Percentiles rank a stretch among this genome's conserved stretches.
These are phyloP conservation scores for Epizoanthus ramosus DNA, from an alignment of 92 coral and sea anemone genomes.

Conservation along the genomic window DNA sequence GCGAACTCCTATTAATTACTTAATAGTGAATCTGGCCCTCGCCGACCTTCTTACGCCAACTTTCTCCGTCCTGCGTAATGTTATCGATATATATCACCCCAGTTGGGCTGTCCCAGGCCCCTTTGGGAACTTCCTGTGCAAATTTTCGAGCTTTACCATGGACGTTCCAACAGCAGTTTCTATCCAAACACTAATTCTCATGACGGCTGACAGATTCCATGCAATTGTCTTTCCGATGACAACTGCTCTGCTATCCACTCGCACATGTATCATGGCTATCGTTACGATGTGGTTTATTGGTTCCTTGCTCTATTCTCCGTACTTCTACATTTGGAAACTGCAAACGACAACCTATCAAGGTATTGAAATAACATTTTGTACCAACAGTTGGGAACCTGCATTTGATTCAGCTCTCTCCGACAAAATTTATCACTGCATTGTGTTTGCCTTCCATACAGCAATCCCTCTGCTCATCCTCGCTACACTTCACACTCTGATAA, in stretches of 20 bases:
- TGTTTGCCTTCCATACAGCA: background rate
- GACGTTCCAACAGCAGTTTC: constrained; percentile 6
- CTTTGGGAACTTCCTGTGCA: constrained; percentile 28
- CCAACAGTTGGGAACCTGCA: background rate
- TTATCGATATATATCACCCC: constrained; percentile 3
- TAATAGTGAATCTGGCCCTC: constrained; percentile 25
- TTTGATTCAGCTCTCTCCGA: background rate
- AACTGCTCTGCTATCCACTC: background rate
- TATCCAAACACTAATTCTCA: constrained; percentile 16
- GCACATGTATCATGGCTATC: constrained; percentile 7
- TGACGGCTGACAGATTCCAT: constrained; percentile 23
- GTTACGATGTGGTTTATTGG: background rate
- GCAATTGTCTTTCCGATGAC: constrained; percentile 29
- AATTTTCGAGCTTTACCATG: constrained; percentile 12
- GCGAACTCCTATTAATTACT: constrained; percentile 15
- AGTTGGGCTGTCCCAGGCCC: constrained; percentile 23
- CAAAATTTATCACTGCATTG: background rate
- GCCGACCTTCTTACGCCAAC: constrained; percentile 17
- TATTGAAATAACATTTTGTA: background rate
- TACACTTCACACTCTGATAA: background rate
- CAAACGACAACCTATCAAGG: no score
- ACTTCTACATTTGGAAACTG: background rate
- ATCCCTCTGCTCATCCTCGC: background rate
- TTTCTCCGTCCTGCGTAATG: constrained; percentile 12
- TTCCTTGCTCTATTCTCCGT: constrained; percentile 4